phyloP scores from a whole-genome alignment of 2,113 vertebrate species.

The Apus apus region DNA sequence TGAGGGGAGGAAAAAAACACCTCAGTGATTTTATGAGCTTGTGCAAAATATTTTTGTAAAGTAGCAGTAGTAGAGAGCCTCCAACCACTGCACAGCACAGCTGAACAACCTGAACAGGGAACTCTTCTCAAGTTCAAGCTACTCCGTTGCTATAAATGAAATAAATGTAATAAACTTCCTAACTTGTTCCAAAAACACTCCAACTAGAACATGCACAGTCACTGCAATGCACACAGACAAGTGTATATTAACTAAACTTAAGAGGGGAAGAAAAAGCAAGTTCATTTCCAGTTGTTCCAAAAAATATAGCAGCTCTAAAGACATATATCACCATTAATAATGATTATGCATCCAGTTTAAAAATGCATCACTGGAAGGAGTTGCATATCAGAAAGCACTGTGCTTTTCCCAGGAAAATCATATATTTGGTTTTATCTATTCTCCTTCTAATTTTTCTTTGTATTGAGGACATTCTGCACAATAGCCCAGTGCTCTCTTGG shows the following conservation, averaged over 20 bases:
- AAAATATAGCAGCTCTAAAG: not conserved
- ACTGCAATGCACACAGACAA: not conserved
- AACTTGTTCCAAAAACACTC: not conserved
- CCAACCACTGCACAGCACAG: not conserved
- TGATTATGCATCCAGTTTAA: conserved; percentile 1
- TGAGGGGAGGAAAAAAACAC: not conserved
- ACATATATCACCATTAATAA: not conserved
- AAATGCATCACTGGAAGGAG: not conserved
- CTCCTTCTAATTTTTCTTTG: not conserved
- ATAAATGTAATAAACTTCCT: not conserved
- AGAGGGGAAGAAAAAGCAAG: not conserved
- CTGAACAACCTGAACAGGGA: not conserved
- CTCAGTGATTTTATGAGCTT: not conserved
- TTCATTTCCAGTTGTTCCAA: not conserved
- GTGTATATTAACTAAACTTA: not conserved
- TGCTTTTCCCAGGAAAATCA: not conserved
- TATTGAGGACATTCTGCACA: not conserved
- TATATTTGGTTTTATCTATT: not conserved
- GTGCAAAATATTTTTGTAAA: not conserved
- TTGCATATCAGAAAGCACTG: not conserved
- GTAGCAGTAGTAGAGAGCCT: not conserved
- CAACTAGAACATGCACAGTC: not conserved
- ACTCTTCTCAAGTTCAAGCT: not conserved
- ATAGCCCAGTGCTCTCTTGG: not conserved
- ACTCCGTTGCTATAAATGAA: not conserved